Conservation (phyloP, 2,888 invertebrate genomes). For the Drosophila diplacantha region DNA sequence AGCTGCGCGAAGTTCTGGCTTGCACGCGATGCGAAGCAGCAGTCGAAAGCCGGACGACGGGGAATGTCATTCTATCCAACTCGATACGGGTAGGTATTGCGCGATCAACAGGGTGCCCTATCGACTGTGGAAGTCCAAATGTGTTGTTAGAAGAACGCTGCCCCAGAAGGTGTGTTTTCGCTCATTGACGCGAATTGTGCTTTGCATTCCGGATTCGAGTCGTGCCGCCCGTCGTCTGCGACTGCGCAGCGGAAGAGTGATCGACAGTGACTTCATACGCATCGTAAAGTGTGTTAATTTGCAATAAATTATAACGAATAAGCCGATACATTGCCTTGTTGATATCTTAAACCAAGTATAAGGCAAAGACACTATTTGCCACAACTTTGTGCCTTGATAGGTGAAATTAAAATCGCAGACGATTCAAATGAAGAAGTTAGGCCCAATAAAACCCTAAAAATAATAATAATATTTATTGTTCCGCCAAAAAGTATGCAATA, state of each 20-base stretch:
- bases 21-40: constrained; percentile 19
- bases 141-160: constrained; percentile 29
- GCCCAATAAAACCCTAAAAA: neutral
- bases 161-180: constrained; percentile 32
- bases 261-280: constrained; percentile 4
- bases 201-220: constrained; percentile 28
- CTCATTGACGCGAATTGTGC: constrained; percentile 25
- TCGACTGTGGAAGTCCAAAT: constrained; percentile 22
- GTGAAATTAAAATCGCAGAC: too few species aligned
- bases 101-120: constrained; percentile 7
- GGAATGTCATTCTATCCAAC: constrained; percentile 23
- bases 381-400: neutral
- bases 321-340: neutral
- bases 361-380: neutral
- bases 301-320: neutral
- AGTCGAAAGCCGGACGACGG: constrained; percentile 19
- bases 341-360: neutral
- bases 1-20: constrained; percentile 38
- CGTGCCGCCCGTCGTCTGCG: constrained; percentile 3
- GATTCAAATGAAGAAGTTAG: neutral
- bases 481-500: neutral
- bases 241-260: constrained; percentile 22
- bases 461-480: neutral
- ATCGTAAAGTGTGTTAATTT: neutral
- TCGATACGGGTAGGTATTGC: constrained; percentile 23